These are phyloP conservation scores for Zele albiditarsus DNA, from an alignment of 2,888 invertebrate genomes.

Conservation along the genomic window DNA sequence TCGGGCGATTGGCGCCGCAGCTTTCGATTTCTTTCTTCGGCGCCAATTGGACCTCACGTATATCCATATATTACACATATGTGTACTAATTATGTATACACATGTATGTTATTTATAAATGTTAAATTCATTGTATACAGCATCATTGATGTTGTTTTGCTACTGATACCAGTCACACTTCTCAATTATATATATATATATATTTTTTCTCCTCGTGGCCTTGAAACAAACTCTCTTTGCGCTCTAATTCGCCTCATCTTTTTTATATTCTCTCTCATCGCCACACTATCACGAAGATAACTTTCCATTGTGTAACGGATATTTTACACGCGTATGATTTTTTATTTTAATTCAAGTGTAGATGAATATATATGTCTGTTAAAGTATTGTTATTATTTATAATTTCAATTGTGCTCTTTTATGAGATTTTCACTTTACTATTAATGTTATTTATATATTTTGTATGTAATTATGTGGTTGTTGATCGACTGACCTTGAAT, in stretches of 20 bases:
- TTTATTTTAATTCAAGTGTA: conserved; percentile 21
- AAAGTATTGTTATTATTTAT: not conserved
- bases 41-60: conserved; percentile 4
- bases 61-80: not conserved
- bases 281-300: conserved; percentile 63
- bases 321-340: conserved; percentile 47
- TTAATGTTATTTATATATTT: not conserved
- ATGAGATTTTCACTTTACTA: not conserved
- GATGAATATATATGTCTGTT: not conserved
- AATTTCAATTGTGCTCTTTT: conserved; percentile 6
- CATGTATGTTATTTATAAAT: not conserved
- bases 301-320: conserved; percentile 72
- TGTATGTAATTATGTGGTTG: not conserved
- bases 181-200: conserved; percentile 14
- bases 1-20: conserved; percentile 21
- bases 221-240: conserved; percentile 68
- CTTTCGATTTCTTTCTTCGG: conserved; percentile 30
- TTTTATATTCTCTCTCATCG: conserved; percentile 18
- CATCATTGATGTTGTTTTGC: conserved; percentile 9
- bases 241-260: conserved; percentile 68
- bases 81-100: not conserved
- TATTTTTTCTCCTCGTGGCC: conserved; percentile 64
- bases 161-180: conserved; percentile 11
- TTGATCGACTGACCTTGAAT: conserved; percentile 7
- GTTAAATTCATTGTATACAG: not conserved